phyloP scores from a whole-genome alignment of 2,113 vertebrate genomes.

The Orthonyx spaldingii region DNA sequence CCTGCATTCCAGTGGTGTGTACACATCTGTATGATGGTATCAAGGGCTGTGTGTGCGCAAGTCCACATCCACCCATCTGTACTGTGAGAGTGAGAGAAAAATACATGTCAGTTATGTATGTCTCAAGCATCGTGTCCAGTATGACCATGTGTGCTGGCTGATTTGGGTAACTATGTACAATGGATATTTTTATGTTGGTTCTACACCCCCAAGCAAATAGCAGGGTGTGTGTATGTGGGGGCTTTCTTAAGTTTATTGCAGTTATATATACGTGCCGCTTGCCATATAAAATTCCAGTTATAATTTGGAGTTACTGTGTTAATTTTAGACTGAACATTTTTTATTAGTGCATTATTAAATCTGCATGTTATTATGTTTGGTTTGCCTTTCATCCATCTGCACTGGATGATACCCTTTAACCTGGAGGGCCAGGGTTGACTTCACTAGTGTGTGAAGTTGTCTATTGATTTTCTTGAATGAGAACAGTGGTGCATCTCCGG shows the following conservation, averaged over 20 bases:
- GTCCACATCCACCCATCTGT: background rate
- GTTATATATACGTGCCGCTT: background rate
- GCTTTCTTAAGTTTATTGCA: background rate
- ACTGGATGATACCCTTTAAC: conserved; percentile 50
- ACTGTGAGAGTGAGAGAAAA: background rate
- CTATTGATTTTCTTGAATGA: conserved; percentile 74
- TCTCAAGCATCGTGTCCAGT: background rate
- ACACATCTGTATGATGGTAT: background rate
- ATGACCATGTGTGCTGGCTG: background rate
- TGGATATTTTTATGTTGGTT: background rate
- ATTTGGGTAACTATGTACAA: background rate
- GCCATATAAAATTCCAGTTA: background rate
- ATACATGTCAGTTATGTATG: rapidly evolving
- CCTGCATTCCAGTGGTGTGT: background rate
- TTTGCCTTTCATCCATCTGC: background rate
- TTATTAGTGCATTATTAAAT: conserved; percentile 46
- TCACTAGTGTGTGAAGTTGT: conserved; percentile 71
- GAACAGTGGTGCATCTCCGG: conserved; percentile 58
- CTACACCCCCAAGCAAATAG: background rate
- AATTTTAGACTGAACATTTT: background rate
- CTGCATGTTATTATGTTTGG: background rate
- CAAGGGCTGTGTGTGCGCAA: background rate
- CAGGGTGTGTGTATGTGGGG: background rate
- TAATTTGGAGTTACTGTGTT: background rate
- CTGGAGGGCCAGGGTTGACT: conserved; percentile 72